Conservation (phyloP, 2,797 vertebrate genomes). For the Hirundo rustica region DNA sequence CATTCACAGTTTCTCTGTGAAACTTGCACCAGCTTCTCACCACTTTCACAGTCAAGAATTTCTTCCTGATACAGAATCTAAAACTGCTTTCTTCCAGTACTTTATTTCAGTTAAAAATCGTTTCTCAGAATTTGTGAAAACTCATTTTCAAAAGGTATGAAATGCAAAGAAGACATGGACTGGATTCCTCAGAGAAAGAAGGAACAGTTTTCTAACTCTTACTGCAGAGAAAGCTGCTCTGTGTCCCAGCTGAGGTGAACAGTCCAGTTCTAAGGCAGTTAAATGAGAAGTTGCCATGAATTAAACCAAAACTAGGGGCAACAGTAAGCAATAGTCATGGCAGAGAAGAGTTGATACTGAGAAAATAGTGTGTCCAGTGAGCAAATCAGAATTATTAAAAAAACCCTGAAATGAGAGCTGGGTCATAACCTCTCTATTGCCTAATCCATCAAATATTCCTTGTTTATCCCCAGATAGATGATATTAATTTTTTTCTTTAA, state of each 20-base stretch:
- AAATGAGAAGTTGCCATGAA: not conserved
- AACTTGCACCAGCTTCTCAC: not conserved
- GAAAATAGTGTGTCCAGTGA: not conserved
- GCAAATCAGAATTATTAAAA: not conserved
- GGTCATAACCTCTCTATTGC: not conserved
- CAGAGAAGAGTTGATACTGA: not conserved
- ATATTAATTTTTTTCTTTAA: not conserved
- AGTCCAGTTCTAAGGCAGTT: not conserved
- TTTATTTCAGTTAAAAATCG: not conserved
- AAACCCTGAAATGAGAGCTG: not conserved
- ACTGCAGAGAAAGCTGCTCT: not conserved
- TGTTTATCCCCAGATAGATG: not conserved
- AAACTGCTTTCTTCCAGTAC: not conserved
- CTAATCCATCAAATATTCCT: not conserved
- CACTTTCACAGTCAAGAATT: not conserved
- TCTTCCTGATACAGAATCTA: not conserved
- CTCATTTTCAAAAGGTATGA: fast-evolving
- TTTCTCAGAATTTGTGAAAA: not conserved
- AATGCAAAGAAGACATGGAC: not conserved
- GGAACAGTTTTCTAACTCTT: not conserved
- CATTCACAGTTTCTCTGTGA: not conserved
- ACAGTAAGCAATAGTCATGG: not conserved
- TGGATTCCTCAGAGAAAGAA: not conserved
- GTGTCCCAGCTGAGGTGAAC: not conserved
- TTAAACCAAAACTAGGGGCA: not conserved